Evolutionary conservation across 2,113 vertebrate species (phyloP), one percentile per base, ranked within the genome.

Genomic region (Pteruthius melanotis): DNA sequence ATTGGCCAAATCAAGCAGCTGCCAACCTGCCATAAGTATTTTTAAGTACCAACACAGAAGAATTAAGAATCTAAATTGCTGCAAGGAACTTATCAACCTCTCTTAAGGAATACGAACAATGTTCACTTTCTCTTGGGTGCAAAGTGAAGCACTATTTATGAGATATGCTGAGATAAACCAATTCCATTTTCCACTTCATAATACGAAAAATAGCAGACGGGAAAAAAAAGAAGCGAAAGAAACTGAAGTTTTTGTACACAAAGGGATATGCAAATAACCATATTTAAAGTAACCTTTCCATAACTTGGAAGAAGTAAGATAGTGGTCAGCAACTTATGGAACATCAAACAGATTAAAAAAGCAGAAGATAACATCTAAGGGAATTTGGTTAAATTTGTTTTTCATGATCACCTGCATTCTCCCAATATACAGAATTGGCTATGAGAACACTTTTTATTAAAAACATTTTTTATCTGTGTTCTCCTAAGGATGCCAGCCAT

Each of bases 381-480:
- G 75, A 96, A 82, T 30, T 40, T 22, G 37, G 23, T 70, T 63
- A 85, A 90, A 87, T 92, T 93, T 95, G 23, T 95, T 97, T 95
- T 72, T 95, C 42, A 28, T 61, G 68, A 53, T 94, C 75, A 92
- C 76, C 53, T 84, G 28, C 85, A 61, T 90, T 95, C 28, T 18
- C 79, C 42, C 35, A 80, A 33, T 44, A 47, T 14, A 26, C 28
- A 78, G 59, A 92, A 64, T 50, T 74, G 60, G 27, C 37, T 56
- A 74, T 82, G 68, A 88, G 89, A 92, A 91, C 16, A 70, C 83
- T 81, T 92, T 96, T 97, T 95, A 97, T 96, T 96, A 91, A 97
- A 96, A 95, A 65, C 27, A 33, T 84, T 97, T 96, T 95, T 90
- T 82, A 39, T 94, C 95, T 89, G 7, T 95, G 68, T 68, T 97